Evolutionary conservation across 2,888 invertebrate genomes (phyloP), one percentile per base, ranked within the genome.

Genomic region (Malacosoma neustria): DNA sequence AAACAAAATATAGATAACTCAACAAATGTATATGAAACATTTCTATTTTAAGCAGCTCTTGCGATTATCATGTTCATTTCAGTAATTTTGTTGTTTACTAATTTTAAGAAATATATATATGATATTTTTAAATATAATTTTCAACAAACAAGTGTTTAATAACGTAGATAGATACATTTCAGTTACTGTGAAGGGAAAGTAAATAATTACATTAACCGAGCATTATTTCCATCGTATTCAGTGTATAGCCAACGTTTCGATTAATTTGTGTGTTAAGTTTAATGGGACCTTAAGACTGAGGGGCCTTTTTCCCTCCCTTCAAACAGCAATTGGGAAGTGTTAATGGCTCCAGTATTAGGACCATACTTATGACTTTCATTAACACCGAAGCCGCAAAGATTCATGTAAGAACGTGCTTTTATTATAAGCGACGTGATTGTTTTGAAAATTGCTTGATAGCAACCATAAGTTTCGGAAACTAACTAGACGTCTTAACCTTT

Each of bases 311-410:
- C 69, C 48, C 56, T 60, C 68, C 72, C 66, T 68, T 60, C 54
- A 47, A 51, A 69, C 56, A 61, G 65, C 67, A 75, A 75, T 81
- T 72, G 67, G 58, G 71, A 74, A 67, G 68, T 76, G 74, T 69
- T 80, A 82, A 81, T 81, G 68, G 69, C 54, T 54, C 44, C 56
- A 22, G 67, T 72, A 71, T 76, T 77, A 79, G 68, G 71, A 53
- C 70, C 73, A 72, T 77, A 72, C 72, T 79, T 76, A 81, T 79
- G 74, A 81, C 67, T 76, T 75, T 77, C 75, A 81, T 80, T 79
- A 82, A 69, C 59, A 66, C 62, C 57, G 63, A 65, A 75, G 72
- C 76, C 72, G 63, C 72, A 74, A 71, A 72, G 74, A 79, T 80
- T 75, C 75, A 72, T 75, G 71, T 74, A 65, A 70, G 69, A 54